These are phyloP conservation scores for Calliscelio sp. DNA, from an alignment of 2,888 invertebrate species.

Conservation along the genomic window DNA sequence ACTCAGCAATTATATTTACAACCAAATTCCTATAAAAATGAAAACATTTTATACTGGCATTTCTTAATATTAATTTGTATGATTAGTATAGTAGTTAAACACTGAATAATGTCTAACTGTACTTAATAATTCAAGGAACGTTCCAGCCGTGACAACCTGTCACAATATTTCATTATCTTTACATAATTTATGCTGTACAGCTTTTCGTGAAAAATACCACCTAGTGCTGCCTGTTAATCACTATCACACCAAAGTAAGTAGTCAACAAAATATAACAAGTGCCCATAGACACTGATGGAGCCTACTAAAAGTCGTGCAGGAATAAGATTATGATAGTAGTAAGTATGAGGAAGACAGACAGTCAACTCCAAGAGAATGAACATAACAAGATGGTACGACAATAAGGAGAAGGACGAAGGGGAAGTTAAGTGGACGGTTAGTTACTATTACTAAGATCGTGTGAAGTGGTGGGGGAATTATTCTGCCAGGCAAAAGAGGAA, in stretches of 20 bases:
- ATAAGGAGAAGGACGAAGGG: constrained; percentile 6
- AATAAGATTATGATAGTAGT: constrained; percentile 21
- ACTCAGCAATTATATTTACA: too few relatives aligned
- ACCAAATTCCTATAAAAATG: too few relatives aligned
- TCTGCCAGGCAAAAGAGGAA: constrained; percentile 69
- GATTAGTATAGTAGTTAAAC: too few relatives aligned
- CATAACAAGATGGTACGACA: constrained; percentile 49
- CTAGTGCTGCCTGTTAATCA: background rate
- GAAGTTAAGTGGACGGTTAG: constrained; percentile 56
- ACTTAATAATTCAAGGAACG: too few relatives aligned
- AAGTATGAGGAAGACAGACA: constrained; percentile 30
- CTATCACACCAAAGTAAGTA: constrained; percentile 10
- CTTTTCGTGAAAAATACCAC: constrained; percentile 5
- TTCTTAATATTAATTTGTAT: too few relatives aligned
- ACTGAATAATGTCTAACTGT: too few relatives aligned
- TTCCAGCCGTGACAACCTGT: too few relatives aligned
- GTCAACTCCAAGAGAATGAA: constrained; percentile 31
- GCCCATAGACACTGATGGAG: background rate
- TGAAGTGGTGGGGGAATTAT: constrained; percentile 64
- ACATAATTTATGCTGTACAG: too few relatives aligned
- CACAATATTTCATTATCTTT: too few relatives aligned
- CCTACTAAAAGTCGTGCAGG: constrained; percentile 6
- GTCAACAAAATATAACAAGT: constrained; percentile 15
- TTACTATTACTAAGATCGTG: constrained; percentile 55
- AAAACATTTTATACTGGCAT: too few relatives aligned